Percentiles rank a stretch among this genome's conserved stretches.
Conservation (phyloP, 2,113 vertebrate species). For the Halcyon senegalensis region DNA sequence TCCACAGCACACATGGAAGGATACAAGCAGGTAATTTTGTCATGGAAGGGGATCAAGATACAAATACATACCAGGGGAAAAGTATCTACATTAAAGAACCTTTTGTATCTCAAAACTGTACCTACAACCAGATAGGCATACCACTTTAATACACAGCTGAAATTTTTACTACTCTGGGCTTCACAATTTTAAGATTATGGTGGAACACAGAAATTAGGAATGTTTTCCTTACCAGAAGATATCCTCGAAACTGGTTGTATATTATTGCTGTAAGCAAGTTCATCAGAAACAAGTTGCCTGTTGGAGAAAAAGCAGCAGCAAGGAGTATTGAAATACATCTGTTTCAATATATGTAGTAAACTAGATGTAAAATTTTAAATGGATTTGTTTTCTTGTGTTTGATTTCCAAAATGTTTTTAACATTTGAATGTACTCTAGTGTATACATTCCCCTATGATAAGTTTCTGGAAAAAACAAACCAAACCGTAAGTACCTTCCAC, state of each 20-base stretch:
- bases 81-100: neutral
- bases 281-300: slow-evolving; percentile 96
- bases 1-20: neutral
- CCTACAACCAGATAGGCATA: neutral
- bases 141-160: neutral
- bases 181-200: neutral
- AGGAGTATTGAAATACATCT: neutral
- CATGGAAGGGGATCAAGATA: neutral
- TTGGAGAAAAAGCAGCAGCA: neutral
- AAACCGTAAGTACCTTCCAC: neutral
- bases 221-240: slow-evolving; percentile 87
- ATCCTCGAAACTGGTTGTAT: slow-evolving; percentile 98
- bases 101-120: neutral
- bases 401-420: neutral
- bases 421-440: neutral
- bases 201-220: neutral
- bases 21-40: neutral
- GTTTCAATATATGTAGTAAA: neutral
- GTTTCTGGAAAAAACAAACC: neutral
- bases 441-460: neutral
- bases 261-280: slow-evolving; percentile 96
- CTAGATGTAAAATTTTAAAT: neutral
- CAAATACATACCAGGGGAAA: neutral
- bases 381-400: neutral
- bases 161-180: neutral